Evolutionary conservation across 2,113 vertebrate species (phyloP), one percentile per base, ranked within the genome.

Genomic region (Hippocampus guttulatus): DNA sequence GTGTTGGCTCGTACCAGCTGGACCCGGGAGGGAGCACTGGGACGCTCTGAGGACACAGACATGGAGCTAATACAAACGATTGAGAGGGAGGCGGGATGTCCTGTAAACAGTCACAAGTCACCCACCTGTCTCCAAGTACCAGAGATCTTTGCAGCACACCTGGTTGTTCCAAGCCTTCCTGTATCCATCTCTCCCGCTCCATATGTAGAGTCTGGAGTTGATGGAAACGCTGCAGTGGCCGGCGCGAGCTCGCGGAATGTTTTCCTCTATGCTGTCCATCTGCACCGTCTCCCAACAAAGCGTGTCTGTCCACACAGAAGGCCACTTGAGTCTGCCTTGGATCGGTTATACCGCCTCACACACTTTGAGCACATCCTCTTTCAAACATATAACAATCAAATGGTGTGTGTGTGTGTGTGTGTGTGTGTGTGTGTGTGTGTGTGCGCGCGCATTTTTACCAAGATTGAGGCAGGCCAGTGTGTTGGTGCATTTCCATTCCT

Each of bases 401-500:
- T 33, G 3, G 15, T 38, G 30, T 30, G 60, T 38, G 60, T 61
- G 14, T 38, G 57, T 54, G 51, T 52, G 16, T 52, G 15, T 52
- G 30, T 30, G 30, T 30, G 30, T 30, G 30, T 30, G 30, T 33
- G 30, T 5, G 30, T 5, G 30, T 33, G 30, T 33, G 30, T 33
- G 30, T 5, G 5, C 33, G 33, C 5, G 33, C 5, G 0, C 23
- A 2, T n/a, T n/a, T 14, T 66, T 75, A 96, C 95, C 95, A 33
- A 96, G 85, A 85, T 96, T 95, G 74, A 97, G 92, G 84, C 95
- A 95, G 64, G 95, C 95, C 75, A 97, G 83, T 11, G 95, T 96
- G 92, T 96, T 96, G 76, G 95, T 97, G 85, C 95, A 97, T 89
- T 97, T 97, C 95, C 95, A 97, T 78, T 97, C 95, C 86, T 97